These are phyloP conservation scores for Parelbella ahira DNA, from an alignment of 2,888 invertebrate species.

Conservation along the genomic window DNA sequence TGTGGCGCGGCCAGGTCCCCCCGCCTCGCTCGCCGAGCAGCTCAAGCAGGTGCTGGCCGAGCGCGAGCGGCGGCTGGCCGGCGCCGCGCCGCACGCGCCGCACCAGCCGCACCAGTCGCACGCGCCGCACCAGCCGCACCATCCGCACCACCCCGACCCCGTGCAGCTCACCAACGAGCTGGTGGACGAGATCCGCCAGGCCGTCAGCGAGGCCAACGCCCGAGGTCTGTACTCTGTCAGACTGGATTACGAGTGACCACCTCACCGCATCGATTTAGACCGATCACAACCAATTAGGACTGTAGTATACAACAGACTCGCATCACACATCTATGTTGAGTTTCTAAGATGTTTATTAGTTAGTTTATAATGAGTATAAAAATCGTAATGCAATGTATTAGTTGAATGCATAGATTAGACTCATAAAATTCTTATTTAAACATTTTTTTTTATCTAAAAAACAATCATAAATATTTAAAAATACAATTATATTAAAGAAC, in stretches of 20 bases:
- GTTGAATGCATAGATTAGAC: no score
- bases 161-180: conserved; percentile 89
- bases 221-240: conserved; percentile 79
- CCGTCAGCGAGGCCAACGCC: conserved; percentile 93
- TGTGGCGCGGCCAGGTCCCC: conserved; percentile 76
- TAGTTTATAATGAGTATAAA: no score
- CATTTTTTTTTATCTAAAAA: no score
- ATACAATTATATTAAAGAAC: no score
- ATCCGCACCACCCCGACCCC: conserved; percentile 79
- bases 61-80: conserved; percentile 86
- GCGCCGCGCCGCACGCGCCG: conserved; percentile 44
- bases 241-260: conserved; percentile 9
- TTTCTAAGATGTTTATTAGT: no score
- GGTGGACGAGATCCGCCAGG: conserved; percentile 92
- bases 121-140: conserved; percentile 16
- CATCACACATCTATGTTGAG: no score
- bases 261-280: no score
- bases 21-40: conserved; percentile 91
- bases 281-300: no score
- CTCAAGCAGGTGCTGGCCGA: conserved; percentile 92
- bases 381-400: no score
- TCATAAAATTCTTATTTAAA: no score
- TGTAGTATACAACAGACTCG: no score
- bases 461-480: no score
- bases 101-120: conserved; percentile 17